Evolutionary conservation across 2,113 vertebrate genomes (phyloP).

Genomic region (Crocuta crocuta): DNA sequence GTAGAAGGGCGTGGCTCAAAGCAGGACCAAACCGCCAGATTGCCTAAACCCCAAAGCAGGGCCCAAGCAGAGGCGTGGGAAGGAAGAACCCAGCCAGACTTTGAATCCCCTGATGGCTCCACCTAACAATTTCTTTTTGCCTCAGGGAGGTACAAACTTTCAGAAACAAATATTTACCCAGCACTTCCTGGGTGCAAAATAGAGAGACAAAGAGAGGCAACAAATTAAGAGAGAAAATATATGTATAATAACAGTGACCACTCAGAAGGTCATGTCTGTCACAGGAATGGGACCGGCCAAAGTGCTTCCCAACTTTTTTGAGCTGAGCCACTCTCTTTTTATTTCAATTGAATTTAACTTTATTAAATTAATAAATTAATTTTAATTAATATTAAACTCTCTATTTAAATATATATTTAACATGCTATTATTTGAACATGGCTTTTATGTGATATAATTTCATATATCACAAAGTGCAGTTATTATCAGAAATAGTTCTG

Average conservation of each 20-base stretch:
- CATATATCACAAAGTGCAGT: neutral
- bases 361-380: neutral
- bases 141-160: neutral
- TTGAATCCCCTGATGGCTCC: neutral
- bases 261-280: neutral
- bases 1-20: neutral
- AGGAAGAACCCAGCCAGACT: neutral
- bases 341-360: neutral
- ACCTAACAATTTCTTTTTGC: neutral
- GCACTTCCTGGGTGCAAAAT: neutral
- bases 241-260: neutral
- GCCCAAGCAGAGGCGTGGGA: neutral
- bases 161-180: constrained; percentile 18
- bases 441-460: neutral
- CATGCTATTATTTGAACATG: neutral
- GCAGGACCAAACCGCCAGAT: too few species aligned
- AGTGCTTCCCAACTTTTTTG: neutral
- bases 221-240: neutral
- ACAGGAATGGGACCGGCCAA: neutral
- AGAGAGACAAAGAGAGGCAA: neutral
- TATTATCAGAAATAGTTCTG: neutral
- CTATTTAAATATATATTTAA: neutral
- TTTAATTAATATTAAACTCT: constrained; percentile 17
- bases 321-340: neutral
- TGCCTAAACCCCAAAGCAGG: too few species aligned